Evolutionary conservation across 2,113 vertebrate genomes (phyloP), one percentile per base, ranked within the genome.

Genomic region (Oriolus oriolus): DNA sequence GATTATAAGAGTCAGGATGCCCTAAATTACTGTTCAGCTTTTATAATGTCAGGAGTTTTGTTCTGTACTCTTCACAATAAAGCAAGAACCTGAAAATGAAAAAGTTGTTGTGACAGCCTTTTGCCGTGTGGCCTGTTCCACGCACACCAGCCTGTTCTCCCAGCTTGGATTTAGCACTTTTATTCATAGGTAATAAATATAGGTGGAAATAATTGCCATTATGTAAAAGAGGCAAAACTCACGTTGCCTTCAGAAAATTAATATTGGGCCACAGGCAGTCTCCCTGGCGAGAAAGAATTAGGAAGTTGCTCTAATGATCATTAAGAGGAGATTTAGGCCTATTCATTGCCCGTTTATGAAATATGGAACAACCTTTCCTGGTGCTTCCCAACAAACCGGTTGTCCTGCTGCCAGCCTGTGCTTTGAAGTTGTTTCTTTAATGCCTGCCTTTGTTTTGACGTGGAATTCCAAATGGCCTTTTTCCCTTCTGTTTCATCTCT

Each of bases 401-500:
- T 81, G 79, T 71, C 83, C 87, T 84, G 93, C 89, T 89, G 79
- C 92, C 90, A 92, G 57, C 90, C 66, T 97, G 89, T 97, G 60
- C 96, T 97, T 95, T 97, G 93, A 96, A 89, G 91, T 96, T 97
- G 84, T 94, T 97, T 95, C 96, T 97, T 96, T 93, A 95, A 97
- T 97, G 96, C 96, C 97, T 94, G 86, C 95, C 95, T 97, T 11
- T 97, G 95, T 95, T 97, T 97, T 94, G 94, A 96, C 53, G 88
- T 97, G 98, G 96, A 97, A 97, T 98, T 98, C 98, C 98, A 97
- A 98, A 98, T 97, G 84, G 98, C 97, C 97, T 97, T 98, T 96
- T 96, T 90, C 96, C 96, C 95, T 97, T 97, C 98, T 97, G 97
- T 97, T 97, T 97, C 97, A 97, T 96, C 96, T 98, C 95, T 98